Evolutionary conservation across 2,113 vertebrate species (phyloP).

Genomic region (Oreochromis tanganicae): DNA sequence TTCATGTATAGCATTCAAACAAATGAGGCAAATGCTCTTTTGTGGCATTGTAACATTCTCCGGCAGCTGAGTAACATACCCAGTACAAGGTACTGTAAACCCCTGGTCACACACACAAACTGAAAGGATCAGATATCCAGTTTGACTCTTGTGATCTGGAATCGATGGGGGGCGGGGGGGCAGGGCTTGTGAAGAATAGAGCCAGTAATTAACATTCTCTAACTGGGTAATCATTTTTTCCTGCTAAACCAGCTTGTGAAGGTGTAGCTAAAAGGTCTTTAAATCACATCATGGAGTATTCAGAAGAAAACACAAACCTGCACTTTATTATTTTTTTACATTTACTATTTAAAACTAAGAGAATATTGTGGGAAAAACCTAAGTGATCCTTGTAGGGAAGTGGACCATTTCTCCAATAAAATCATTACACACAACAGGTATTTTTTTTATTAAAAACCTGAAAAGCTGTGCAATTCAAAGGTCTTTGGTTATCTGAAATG

Average conservation of each 20-base stretch:
- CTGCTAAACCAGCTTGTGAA: background rate
- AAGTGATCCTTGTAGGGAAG: background rate
- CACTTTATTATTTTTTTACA: background rate
- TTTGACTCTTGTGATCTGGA: background rate
- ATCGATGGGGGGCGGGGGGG: background rate
- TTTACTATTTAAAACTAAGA: background rate
- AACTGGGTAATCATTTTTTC: background rate
- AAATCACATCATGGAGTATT: background rate
- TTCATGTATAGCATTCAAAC: background rate
- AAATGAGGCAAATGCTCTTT: background rate
- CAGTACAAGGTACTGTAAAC: background rate
- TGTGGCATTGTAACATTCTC: background rate
- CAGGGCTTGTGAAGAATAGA: background rate
- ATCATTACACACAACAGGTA: fast-evolving
- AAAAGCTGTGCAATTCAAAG: background rate
- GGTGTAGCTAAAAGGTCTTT: background rate
- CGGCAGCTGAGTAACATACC: background rate
- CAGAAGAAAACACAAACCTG: background rate
- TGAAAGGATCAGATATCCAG: background rate
- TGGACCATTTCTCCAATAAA: background rate
- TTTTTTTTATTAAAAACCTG: background rate
- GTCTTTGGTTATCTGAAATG: background rate
- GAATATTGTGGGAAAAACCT: background rate
- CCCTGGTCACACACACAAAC: background rate
- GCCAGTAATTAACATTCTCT: background rate